Percentiles rank a stretch among this genome's conserved stretches.
phyloP scores from a whole-genome alignment of 1,140 invertebrate species.

The Eulimnadia texana region DNA sequence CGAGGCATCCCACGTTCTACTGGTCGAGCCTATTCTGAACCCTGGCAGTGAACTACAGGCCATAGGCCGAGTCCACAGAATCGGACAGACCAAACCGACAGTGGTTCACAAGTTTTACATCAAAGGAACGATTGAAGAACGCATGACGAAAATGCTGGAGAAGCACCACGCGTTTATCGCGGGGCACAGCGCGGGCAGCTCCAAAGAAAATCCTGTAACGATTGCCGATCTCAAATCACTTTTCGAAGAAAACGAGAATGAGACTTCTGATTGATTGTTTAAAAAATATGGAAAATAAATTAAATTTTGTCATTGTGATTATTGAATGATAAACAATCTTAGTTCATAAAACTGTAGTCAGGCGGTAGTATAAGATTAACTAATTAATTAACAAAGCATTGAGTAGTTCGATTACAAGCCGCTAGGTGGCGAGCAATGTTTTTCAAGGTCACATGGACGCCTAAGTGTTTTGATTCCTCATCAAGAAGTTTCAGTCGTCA shows the following conservation, averaged over 20 bases:
- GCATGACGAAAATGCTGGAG: conserved; percentile 34
- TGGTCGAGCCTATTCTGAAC: conserved; percentile 61
- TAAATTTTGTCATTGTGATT: too few relatives aligned
- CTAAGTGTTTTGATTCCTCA: too few relatives aligned
- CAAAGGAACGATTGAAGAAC: conserved; percentile 53
- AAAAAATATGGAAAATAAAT: too few relatives aligned
- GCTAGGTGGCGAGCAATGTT: too few relatives aligned
- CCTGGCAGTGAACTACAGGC: conserved; percentile 58
- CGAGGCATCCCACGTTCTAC: conserved; percentile 61
- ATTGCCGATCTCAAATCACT: conserved; percentile 20
- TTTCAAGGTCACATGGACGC: too few relatives aligned
- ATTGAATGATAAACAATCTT: neutral
- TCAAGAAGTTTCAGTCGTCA: too few relatives aligned
- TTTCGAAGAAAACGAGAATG: too few relatives aligned
- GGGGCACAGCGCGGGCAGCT: neutral
- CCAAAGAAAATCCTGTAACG: conserved; percentile 23
- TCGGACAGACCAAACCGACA: conserved; percentile 53
- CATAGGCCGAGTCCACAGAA: conserved; percentile 59
- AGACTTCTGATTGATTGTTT: too few relatives aligned
- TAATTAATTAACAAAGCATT: too few relatives aligned
- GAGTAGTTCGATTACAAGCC: too few relatives aligned
- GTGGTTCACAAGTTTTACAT: conserved; percentile 25
- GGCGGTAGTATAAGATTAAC: neutral
- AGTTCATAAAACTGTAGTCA: neutral
- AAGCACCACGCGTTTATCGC: conserved; percentile 4